phyloP scores from a whole-genome alignment of 2,113 vertebrate genomes.

The Dolichallabes microphthalmus region DNA sequence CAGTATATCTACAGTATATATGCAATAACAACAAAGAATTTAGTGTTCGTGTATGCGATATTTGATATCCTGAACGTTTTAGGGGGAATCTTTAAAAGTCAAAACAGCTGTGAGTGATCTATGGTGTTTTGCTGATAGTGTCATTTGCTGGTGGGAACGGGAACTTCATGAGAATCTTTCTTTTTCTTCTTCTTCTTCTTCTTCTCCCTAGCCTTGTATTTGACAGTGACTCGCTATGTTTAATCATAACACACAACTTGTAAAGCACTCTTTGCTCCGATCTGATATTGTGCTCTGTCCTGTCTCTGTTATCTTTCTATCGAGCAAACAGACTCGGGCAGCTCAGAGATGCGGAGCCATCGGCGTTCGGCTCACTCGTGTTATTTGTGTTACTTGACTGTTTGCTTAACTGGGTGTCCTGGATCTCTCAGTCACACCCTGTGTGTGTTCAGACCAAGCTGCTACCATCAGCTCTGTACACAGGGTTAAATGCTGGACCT shows the following conservation, averaged over 20 bases:
- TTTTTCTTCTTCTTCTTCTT: too few relatives aligned
- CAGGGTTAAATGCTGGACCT: conserved; percentile 69
- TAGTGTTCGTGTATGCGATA: background rate
- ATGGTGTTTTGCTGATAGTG: conserved; percentile 14
- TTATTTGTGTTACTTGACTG: conserved; percentile 42
- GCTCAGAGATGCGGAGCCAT: conserved; percentile 44
- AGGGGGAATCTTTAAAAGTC: background rate
- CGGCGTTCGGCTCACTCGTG: background rate
- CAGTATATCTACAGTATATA: background rate
- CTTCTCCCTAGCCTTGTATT: background rate
- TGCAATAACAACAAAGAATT: background rate
- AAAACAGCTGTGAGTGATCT: conserved; percentile 21
- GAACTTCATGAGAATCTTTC: background rate
- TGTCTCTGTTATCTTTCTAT: conserved; percentile 41
- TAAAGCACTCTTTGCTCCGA: background rate
- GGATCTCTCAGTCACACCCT: conserved; percentile 56
- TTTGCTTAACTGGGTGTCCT: conserved; percentile 52
- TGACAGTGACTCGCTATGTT: background rate
- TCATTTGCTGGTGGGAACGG: conserved; percentile 11
- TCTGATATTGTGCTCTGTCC: conserved; percentile 31
- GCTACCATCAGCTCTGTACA: conserved; percentile 64
- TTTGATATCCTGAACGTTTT: background rate
- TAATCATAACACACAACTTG: conserved; percentile 29
- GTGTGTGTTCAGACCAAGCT: conserved; percentile 58
- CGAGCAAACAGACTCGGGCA: conserved; percentile 36